Base-by-base conservation (phyloP, 92 coral and sea anemone species). In the Parazoanthus swiftii region DNA sequence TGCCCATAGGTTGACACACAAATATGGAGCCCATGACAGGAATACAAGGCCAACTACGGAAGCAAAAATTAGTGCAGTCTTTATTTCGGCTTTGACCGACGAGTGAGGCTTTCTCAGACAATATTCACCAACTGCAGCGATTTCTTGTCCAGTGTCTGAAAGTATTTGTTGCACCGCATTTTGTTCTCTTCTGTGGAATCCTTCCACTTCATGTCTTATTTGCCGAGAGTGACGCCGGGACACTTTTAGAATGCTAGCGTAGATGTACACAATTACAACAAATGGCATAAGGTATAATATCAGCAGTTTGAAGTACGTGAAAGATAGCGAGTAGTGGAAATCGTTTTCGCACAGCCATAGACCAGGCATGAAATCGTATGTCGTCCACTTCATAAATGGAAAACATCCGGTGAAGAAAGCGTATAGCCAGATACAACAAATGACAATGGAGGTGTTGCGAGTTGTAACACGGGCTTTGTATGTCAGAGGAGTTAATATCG, bases 41-140 rank as follows among this genome's bases (percentile, higher is more conserved):
- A 95, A 93, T 4, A 95, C 63, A 23, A 91, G 93, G 20, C 98
- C 98, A 13, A 93, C 98, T 59, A 95, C 94, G n/a, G 90, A 82
- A 8, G 94, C 94, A 20, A 95, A 77, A 0, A 91, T 83, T 11
- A 95, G 42, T 4, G 98, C 94, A 1, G 98, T 86, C 81, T 90
- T 95, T 7, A 95, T 90, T n/a, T 95, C 98, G 6, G 95, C 88
- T 54, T 91, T 92, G 1, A 93, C 43, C 16, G 93, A 89, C 5
- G 98, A 95, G 72, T 95, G 98, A 1, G 98, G 98, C 42, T 95
- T 95, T 83, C 98, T 89, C 43, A 95, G 88, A 70, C 98, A 95
- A 82, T 93, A 93, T 72, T 91, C 93, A 23, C 98, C 98, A 6
- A 81, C 80, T 18, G 85, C 93, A 80, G 88, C 67, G 58, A 89